These are phyloP conservation scores for Pluvialis apricaria DNA, from an alignment of 2,113 vertebrate genomes.

Conservation along the genomic window DNA sequence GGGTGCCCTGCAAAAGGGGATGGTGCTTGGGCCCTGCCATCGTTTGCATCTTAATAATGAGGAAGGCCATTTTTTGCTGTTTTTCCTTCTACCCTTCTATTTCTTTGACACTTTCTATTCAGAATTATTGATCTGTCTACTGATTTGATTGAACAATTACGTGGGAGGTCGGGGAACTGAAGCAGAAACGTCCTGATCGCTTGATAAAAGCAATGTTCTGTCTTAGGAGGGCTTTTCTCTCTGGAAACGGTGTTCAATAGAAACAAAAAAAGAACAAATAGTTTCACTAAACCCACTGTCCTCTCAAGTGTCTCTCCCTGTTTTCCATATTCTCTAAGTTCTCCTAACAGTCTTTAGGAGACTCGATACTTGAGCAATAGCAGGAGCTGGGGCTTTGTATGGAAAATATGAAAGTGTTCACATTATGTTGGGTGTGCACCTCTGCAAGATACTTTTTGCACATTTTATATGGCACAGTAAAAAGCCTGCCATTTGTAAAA, in stretches of 20 bases:
- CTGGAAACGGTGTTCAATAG: neutral
- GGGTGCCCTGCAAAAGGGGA: neutral
- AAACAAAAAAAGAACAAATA: neutral
- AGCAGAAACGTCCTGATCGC: neutral
- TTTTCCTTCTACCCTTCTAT: neutral
- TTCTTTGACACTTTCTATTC: neutral
- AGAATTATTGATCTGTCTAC: neutral
- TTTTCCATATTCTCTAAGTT: neutral
- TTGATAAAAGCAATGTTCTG: neutral
- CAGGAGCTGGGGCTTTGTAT: neutral
- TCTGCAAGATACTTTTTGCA: neutral
- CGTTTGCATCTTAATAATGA: neutral
- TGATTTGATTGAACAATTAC: neutral
- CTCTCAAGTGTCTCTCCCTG: slow-evolving; percentile 4
- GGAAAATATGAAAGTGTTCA: neutral
- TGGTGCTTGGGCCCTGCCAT: neutral
- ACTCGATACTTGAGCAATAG: neutral
- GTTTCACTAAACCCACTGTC: neutral
- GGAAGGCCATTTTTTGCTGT: neutral
- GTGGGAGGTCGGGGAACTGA: neutral
- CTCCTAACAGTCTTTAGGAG: neutral
- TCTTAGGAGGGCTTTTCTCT: neutral
- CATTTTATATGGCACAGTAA: neutral
- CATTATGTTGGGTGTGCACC: neutral
- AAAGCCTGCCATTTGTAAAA: neutral